Base-by-base conservation (phyloP, 2,113 vertebrate genomes). In the Garra rufa region DNA sequence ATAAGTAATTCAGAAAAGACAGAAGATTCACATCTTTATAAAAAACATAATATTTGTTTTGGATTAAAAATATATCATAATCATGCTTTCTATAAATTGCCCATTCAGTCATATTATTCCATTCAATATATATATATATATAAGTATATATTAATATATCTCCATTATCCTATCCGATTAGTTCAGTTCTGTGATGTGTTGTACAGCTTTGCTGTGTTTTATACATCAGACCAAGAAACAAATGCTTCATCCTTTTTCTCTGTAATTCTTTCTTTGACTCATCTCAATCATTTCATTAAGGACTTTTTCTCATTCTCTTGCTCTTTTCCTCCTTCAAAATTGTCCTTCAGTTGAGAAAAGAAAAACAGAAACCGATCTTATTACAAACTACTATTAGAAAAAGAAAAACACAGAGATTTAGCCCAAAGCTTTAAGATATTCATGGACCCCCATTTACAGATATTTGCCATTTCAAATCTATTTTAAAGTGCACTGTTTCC, bases 81-180 rank as follows among this genome's bases (percentile, higher is more conserved):
- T 94, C 94, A 96, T 91, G 84, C 96, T 69, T 61, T 94, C 92
- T 92, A 92, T 92, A 93, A 96, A 94, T 94, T 94, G 95, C 94
- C 95, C 95, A 92, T 95, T 97, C 93, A 90, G 82, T 95, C 94
- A 94, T 94, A 95, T 93, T 95, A 94, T 93, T 95, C 93, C 95
- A 95, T 95, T 95, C 96, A 95, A 95, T 91, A 73, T 75, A 70
- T 48, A 92, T 90, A 52, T 52, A 52, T 52, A 19, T 19, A 52
- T 44, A 28, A 52, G 46, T 30, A 24, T 90, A 92, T 92, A 93
- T 92, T 88, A 93, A 90, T 92, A 90, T 92, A 92, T 91, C 87
- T 92, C 85, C 43, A 67, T 74, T 76, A 67, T 73, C 75, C 5
- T 46, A 30, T 80, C 43, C 50, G 6, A 80, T 80, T 61, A 43